A percentile compares a stretch with the other conserved stretches of the same genome.
Evolutionary conservation across 2,797 vertebrate genomes (phyloP).

Genomic region (Urosaurus nigricauda): DNA sequence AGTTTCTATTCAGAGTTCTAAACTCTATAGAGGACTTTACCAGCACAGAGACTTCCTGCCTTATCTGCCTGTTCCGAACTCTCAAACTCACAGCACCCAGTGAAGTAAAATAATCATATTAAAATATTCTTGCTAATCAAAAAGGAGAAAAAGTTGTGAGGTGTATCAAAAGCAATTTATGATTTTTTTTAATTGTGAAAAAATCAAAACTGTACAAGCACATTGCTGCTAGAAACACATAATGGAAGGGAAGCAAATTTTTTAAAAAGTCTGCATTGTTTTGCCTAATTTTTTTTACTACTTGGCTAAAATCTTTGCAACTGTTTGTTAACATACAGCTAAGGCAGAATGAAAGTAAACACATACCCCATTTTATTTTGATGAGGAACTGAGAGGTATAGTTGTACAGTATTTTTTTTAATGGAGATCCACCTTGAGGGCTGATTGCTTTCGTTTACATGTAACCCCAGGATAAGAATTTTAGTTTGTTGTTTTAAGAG

Average conservation of each 20-base stretch:
- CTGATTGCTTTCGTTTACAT: slow-evolving; percentile 71
- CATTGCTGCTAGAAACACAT: neutral
- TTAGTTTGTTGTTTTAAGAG: slow-evolving; percentile 75
- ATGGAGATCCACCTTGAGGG: slow-evolving; percentile 61
- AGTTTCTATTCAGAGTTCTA: slow-evolving; percentile 70
- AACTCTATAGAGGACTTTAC: slow-evolving; percentile 62
- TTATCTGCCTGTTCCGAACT: slow-evolving; percentile 15
- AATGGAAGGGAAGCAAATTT: slow-evolving; percentile 16
- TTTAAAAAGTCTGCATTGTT: slow-evolving; percentile 10
- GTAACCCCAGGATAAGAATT: slow-evolving; percentile 72
- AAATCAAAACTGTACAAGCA: neutral
- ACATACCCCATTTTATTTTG: slow-evolving; percentile 30
- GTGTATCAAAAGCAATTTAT: slow-evolving; percentile 3
- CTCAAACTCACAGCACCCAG: slow-evolving; percentile 31
- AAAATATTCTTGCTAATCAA: slow-evolving; percentile 17
- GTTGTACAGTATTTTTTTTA: neutral
- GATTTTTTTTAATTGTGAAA: neutral
- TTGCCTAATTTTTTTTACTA: neutral
- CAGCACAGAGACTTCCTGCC: slow-evolving; percentile 42
- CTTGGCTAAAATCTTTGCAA: neutral
- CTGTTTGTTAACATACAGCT: neutral
- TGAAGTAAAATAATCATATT: slow-evolving; percentile 28
- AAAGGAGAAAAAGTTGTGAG: neutral
- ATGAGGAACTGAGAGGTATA: slow-evolving; percentile 23
- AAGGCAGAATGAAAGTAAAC: slow-evolving; percentile 21